Conservation (phyloP, 2,797 vertebrate species). For the Schizopygopsis pylzovi region DNA sequence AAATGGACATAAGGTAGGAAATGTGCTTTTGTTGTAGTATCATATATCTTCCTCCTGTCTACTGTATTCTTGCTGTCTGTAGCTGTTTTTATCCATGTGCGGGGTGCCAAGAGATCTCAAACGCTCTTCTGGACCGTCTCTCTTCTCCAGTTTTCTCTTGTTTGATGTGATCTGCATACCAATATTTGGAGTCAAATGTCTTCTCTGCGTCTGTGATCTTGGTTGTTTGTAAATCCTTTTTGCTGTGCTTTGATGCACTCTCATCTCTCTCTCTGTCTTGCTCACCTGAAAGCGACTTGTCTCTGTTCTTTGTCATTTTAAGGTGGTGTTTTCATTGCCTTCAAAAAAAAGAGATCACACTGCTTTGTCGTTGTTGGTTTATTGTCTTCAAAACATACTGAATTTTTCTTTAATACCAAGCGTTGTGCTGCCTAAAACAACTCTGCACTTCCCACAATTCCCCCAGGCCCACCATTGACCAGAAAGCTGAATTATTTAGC, state of each 20-base stretch:
- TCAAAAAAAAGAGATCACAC: background rate
- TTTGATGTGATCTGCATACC: constrained; percentile 47
- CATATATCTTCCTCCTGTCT: constrained; percentile 29
- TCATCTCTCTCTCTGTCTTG: constrained; percentile 47
- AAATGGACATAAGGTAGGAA: constrained; percentile 49
- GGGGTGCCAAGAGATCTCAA: constrained; percentile 52
- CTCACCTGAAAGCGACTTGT: constrained; percentile 43
- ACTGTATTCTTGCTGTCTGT: constrained; percentile 35
- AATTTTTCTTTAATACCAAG: constrained; percentile 26
- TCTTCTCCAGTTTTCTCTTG: constrained; percentile 42
- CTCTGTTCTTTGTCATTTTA: constrained; percentile 24
- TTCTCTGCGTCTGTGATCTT: constrained; percentile 41
- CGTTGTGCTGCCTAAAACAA: background rate
- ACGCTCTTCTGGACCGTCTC: constrained; percentile 62
- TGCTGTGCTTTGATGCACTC: constrained; percentile 37
- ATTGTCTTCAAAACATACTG: background rate
- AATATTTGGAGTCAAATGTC: constrained; percentile 43
- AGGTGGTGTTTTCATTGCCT: constrained; percentile 10
- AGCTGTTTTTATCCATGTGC: constrained; percentile 44
- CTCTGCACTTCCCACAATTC: constrained; percentile 9
- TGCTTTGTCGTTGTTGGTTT: constrained; percentile 3
- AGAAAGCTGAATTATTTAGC: constrained; percentile 43
- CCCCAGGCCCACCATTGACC: constrained; percentile 35
- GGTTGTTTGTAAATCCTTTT: constrained; percentile 47
- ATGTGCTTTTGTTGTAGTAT: constrained; percentile 39